Conservation (phyloP, 2,888 invertebrate genomes). For the Copidosoma aretas region DNA sequence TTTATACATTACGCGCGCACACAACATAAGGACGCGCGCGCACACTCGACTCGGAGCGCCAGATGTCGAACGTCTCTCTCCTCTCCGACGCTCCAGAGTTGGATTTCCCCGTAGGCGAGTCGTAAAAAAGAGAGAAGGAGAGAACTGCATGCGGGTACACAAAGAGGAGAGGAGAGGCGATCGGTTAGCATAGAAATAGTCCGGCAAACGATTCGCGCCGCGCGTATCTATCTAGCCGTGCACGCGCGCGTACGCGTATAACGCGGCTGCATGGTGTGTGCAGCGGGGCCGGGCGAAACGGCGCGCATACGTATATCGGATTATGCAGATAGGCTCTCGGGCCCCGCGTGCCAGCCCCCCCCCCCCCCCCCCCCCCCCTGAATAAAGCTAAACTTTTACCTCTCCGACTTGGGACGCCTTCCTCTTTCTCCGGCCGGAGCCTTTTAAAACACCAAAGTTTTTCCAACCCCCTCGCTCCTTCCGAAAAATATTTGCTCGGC, state of each 20-base stretch:
- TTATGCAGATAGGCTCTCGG: constrained; percentile 32
- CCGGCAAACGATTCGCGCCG: constrained; percentile 29
- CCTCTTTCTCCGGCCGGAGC: neutral
- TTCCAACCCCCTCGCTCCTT: neutral
- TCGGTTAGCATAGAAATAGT: constrained; percentile 38
- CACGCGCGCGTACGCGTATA: no score
- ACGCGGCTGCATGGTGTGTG: constrained; percentile 12
- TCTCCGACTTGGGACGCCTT: neutral
- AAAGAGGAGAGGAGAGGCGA: constrained; percentile 9
- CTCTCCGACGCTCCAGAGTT: constrained; percentile 41
- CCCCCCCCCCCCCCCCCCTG: neutral
- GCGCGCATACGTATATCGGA: constrained; percentile 35
- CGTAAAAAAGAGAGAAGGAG: constrained; percentile 46
- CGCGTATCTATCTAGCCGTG: no score
- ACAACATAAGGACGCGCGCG: neutral
- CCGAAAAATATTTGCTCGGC: neutral
- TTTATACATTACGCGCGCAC: no score
- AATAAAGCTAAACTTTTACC: no score
- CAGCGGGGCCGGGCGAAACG: constrained; percentile 9
- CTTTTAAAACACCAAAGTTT: constrained; percentile 26
- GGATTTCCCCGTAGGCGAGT: constrained; percentile 58
- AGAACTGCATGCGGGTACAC: constrained; percentile 18
- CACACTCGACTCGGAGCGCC: constrained; percentile 14
- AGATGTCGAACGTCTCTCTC: constrained; percentile 32
- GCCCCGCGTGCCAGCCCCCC: neutral